These are phyloP conservation scores for Acrocephalus kingi DNA, from an alignment of 2,113 vertebrate species.

Conservation along the genomic window DNA sequence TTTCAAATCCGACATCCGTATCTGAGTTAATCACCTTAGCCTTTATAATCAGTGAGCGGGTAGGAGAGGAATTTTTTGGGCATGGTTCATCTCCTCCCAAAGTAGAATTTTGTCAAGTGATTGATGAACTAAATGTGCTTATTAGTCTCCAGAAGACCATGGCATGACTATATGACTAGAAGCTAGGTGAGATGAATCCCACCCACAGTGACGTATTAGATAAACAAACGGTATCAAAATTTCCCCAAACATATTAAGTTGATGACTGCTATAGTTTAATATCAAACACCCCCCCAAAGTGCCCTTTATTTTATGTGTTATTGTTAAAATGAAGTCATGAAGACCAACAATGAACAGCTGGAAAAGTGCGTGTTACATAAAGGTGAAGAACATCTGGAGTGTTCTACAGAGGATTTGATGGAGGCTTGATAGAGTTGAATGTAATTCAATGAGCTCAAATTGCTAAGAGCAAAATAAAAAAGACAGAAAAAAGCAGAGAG, in stretches of 20 bases:
- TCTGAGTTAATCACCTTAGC: conserved; percentile 52
- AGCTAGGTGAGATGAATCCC: conserved; percentile 9
- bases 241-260: conserved; percentile 47
- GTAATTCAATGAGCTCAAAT: conserved; percentile 21
- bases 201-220: conserved; percentile 17
- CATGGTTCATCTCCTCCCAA: conserved; percentile 5
- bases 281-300: conserved; percentile 57
- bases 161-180: not conserved
- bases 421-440: not conserved
- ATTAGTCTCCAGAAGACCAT: conserved; percentile 29
- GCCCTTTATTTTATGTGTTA: conserved; percentile 36
- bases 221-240: conserved; percentile 56
- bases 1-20: conserved; percentile 22
- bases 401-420: conserved; percentile 15
- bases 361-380: not conserved
- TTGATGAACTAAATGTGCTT: conserved; percentile 9
- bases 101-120: conserved; percentile 6
- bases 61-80: not conserved
- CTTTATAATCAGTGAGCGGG: conserved; percentile 20
- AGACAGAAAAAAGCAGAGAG: rapidly evolving
- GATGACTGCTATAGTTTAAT: conserved; percentile 44
- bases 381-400: not conserved
- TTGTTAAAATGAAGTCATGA: conserved; percentile 1
- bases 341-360: not conserved
- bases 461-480: conserved; percentile 29